A percentile compares a stretch with the other conserved stretches of the same genome.
These are phyloP conservation scores for Amblyopsis rosae DNA, from an alignment of 2,113 vertebrate genomes.

Conservation along the genomic window DNA sequence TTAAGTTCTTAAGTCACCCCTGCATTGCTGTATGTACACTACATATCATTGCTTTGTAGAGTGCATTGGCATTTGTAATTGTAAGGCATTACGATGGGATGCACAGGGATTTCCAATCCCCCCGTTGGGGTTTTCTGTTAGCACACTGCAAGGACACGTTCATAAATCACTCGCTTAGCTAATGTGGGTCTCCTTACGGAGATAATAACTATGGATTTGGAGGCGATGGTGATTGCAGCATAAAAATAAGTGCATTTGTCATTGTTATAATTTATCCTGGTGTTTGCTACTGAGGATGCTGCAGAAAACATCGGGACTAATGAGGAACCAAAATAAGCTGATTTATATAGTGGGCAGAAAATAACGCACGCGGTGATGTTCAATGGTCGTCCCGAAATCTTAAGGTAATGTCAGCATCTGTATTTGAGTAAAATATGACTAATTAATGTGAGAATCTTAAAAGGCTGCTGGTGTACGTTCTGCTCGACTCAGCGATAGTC, in stretches of 20 bases:
- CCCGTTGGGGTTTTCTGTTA: constrained; percentile 25
- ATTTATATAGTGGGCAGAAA: constrained; percentile 8
- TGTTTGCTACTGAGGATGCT: constrained; percentile 45
- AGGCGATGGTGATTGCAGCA: constrained; percentile 63
- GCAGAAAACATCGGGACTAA: constrained; percentile 55
- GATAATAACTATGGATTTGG: constrained; percentile 75
- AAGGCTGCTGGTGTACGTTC: neutral
- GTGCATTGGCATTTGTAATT: constrained; percentile 7
- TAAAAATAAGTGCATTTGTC: constrained; percentile 71
- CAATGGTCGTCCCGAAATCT: neutral
- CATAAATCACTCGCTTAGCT: constrained; percentile 72
- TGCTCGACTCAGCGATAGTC: constrained; percentile 11
- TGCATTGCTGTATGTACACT: neutral
- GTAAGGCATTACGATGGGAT: constrained; percentile 27
- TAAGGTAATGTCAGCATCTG: neutral
- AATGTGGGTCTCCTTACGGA: constrained; percentile 65
- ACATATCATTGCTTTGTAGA: constrained; percentile 14
- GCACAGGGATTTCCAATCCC: constrained; percentile 30
- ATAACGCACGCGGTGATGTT: constrained; percentile 23
- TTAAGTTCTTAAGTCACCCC: too few species aligned
- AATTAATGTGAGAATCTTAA: constrained; percentile 41
- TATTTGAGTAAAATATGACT: constrained; percentile 19
- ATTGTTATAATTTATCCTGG: constrained; percentile 66
- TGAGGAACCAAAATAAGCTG: constrained; percentile 7
- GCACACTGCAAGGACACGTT: constrained; percentile 58